Base-by-base conservation (phyloP, 92 coral and sea anemone species). In the Blastomussa wellsi region DNA sequence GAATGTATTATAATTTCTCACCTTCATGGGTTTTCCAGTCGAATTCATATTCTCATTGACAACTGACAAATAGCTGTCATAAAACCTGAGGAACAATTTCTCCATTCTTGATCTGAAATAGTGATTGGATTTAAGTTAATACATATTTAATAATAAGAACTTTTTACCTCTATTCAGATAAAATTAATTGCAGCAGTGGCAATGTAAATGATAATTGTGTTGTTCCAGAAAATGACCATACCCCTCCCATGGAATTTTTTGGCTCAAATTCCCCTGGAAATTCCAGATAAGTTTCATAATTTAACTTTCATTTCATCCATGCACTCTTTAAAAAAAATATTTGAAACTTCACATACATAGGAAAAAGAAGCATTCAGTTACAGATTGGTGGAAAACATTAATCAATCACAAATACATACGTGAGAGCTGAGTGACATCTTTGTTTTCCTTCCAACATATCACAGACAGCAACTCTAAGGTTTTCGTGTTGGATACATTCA, bases 371-470 rank as follows among this genome's bases (percentile, higher is more conserved):
- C 0, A 59, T 26, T 59, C 16, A 15, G 5, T 29, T 66, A 7
- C 0, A 32, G 5, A 19, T 19, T 71, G 42, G 37, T 36, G 22
- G 7, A 24, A 78, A 72, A 26, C 1, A 62, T 19, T 37, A 44
- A 22, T 38, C 39, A 35, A 20, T 14, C 62, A 74, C 26, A 19
- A 15, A 48, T 26, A 68, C 86, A 51, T n/a, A 82, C 86, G 31
- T 82, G 53, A 82, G 70, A 72, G 53, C 55, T 31, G 78, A 39
- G 9, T 77, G 86, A 24, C 68, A 70, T 38, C 38, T 82, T 53
- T 49, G 78, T 70, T 42, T 72, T 70, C 86, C 86, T 70, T 82
- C 86, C n/a, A 82, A 15, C 86, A 82, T 71, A 36, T 82, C 86
- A 28, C 86, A 82, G 70, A 82, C 86, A 13, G 79, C 86, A 52